phyloP scores from a whole-genome alignment of 2,797 vertebrate genomes.

The Sebastes cheni region DNA sequence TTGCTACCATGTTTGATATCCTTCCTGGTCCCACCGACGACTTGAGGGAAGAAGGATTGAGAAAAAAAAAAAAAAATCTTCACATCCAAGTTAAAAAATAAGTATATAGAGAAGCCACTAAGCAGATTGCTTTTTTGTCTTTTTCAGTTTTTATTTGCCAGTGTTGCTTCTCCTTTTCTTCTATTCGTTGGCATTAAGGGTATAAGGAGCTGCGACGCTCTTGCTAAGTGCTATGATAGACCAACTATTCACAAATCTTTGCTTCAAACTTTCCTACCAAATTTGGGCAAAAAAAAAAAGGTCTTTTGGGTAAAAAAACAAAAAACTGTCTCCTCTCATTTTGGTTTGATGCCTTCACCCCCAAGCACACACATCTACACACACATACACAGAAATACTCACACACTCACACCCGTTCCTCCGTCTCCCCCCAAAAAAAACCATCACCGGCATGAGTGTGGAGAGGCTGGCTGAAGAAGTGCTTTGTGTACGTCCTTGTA shows the following conservation, averaged over 20 bases:
- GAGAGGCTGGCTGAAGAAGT: conserved; percentile 75
- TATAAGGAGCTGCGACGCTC: conserved; percentile 69
- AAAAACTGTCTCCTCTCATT: conserved; percentile 66
- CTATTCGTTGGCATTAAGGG: conserved; percentile 79
- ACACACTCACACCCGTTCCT: neutral
- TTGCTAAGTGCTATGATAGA: conserved; percentile 84
- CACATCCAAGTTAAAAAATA: conserved; percentile 78
- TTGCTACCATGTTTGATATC: conserved; percentile 82
- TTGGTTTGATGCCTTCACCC: conserved; percentile 80
- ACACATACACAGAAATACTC: neutral
- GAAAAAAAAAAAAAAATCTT: conserved; percentile 38
- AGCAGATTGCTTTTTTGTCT: conserved; percentile 76
- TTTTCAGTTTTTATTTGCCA: conserved; percentile 71
- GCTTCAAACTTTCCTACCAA: conserved; percentile 63
- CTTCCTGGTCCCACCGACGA: conserved; percentile 73
- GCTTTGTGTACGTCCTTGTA: conserved; percentile 67
- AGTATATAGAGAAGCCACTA: conserved; percentile 73
- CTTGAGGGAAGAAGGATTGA: conserved; percentile 68
- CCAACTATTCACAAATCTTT: conserved; percentile 71
- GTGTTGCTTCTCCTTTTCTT: conserved; percentile 74
- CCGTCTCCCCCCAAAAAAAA: conserved; percentile 40
- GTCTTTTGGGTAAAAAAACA: conserved; percentile 64
- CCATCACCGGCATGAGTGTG: conserved; percentile 63
- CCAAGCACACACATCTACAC: neutral
- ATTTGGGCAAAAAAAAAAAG: conserved; percentile 59